A percentile compares a stretch with the other conserved stretches of the same genome.
Conservation (phyloP, 1,140 invertebrate species). For the Bilobella aurantiaca region DNA sequence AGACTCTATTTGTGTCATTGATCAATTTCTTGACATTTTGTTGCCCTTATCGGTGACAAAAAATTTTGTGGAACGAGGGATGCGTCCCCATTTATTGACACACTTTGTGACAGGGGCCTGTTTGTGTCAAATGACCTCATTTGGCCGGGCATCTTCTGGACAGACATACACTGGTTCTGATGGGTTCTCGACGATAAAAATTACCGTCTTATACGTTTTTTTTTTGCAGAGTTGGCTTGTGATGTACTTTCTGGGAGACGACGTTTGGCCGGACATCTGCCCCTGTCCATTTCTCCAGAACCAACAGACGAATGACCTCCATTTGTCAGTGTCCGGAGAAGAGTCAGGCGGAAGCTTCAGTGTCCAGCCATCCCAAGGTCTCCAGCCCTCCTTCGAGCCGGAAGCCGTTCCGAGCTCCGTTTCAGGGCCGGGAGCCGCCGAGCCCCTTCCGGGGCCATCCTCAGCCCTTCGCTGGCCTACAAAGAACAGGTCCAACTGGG, state of each 20-base stretch:
- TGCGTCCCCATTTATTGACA: neutral
- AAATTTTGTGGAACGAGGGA: neutral
- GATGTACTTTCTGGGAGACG: conserved; percentile 34
- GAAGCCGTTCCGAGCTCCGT: conserved; percentile 23
- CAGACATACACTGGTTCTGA: too few relatives aligned
- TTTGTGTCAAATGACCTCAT: too few relatives aligned
- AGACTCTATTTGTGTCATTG: too few relatives aligned
- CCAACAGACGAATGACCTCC: conserved; percentile 7
- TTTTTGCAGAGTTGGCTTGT: conserved; percentile 34
- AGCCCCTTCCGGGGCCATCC: conserved; percentile 8
- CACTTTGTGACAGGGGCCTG: neutral
- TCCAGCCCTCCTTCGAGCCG: conserved; percentile 30
- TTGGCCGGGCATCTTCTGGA: too few relatives aligned
- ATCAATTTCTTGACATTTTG: neutral
- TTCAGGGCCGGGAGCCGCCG: conserved; percentile 11
- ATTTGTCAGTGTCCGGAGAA: conserved; percentile 20
- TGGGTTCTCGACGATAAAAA: neutral
- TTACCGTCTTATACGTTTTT: neutral
- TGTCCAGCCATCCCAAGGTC: conserved; percentile 21
- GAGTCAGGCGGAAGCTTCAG: conserved; percentile 18
- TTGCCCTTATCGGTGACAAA: neutral
- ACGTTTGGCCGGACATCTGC: conserved; percentile 30
- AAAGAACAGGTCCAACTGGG: conserved; percentile 28
- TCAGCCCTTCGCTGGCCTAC: neutral
- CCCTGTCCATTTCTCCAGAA: too few relatives aligned